A percentile compares a stretch with the other conserved stretches of the same genome.
These are phyloP conservation scores for Danio jaintianensis DNA, from an alignment of 2,797 vertebrate species.

Conservation along the genomic window DNA sequence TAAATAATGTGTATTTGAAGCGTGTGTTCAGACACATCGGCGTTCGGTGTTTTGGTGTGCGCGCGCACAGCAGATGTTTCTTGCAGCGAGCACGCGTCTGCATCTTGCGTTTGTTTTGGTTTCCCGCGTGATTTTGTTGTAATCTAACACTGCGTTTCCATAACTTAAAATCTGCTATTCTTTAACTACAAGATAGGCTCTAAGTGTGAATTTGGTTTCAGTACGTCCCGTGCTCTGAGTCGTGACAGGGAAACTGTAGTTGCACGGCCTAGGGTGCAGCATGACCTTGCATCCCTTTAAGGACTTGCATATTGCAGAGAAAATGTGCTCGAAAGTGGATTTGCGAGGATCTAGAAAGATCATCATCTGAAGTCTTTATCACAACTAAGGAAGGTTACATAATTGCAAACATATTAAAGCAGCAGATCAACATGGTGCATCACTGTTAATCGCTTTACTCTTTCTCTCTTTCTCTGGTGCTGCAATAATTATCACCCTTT, in stretches of 20 bases:
- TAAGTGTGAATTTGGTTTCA: neutral
- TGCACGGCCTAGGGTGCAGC: slow-evolving; percentile 51
- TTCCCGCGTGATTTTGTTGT: neutral
- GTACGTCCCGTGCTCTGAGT: slow-evolving; percentile 20
- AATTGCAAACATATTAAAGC: neutral
- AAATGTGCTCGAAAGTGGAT: neutral
- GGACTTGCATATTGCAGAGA: neutral
- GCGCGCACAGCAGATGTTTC: slow-evolving; percentile 53
- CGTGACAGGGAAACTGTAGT: slow-evolving; percentile 54
- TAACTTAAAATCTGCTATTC: neutral
- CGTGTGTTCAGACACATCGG: neutral
- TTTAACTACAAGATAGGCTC: neutral
- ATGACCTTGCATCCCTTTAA: slow-evolving; percentile 54
- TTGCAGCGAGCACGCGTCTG: slow-evolving; percentile 33
- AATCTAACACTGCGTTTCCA: neutral
- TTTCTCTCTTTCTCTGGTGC: neutral
- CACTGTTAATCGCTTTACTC: neutral
- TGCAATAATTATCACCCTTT: neutral
- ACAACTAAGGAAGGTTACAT: neutral
- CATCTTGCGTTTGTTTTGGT: slow-evolving; percentile 19
- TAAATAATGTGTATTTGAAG: neutral
- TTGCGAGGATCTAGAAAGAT: neutral
- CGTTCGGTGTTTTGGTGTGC: slow-evolving; percentile 14
- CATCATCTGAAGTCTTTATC: neutral
- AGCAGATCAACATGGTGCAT: neutral